These are phyloP conservation scores for Ichneumon xanthorius DNA, from an alignment of 2,888 invertebrate species.

Conservation along the genomic window DNA sequence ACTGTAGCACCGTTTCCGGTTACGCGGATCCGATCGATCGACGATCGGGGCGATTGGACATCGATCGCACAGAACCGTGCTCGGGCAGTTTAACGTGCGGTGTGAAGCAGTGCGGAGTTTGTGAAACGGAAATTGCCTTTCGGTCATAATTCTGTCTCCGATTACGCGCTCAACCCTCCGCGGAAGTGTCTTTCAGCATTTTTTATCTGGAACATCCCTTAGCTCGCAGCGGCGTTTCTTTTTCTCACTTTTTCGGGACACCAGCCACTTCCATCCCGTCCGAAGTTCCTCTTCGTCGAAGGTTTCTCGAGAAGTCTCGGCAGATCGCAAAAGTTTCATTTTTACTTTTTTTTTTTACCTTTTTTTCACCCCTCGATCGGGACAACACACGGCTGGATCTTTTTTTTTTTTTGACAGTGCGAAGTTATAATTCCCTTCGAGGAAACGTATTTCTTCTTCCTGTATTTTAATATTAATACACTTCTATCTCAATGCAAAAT, in stretches of 20 bases:
- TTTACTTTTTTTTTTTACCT: background rate
- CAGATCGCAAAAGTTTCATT: background rate
- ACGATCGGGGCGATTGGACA: constrained; percentile 8
- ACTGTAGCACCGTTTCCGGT: background rate
- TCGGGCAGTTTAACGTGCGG: constrained; percentile 11
- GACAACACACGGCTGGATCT: background rate
- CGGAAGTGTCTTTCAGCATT: constrained; percentile 41
- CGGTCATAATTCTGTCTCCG: constrained; percentile 3
- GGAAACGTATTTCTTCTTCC: no score
- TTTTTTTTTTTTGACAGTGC: no score
- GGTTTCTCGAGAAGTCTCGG: background rate
- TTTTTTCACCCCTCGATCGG: constrained; percentile 20
- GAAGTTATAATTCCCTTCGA: no score
- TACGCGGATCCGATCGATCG: constrained; percentile 15
- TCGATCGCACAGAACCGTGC: constrained; percentile 7
- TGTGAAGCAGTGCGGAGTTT: constrained; percentile 35
- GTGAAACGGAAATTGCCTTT: constrained; percentile 23
- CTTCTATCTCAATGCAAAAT: no score
- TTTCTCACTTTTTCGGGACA: constrained; percentile 8
- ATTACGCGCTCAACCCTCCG: constrained; percentile 26
- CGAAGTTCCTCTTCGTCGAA: background rate
- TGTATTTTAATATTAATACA: no score
- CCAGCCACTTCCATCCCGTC: background rate
- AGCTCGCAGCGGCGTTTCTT: constrained; percentile 23
- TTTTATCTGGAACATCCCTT: constrained; percentile 20